Base-by-base conservation (phyloP, 2,888 invertebrate species). In the Prosopocoilus inquinatus region DNA sequence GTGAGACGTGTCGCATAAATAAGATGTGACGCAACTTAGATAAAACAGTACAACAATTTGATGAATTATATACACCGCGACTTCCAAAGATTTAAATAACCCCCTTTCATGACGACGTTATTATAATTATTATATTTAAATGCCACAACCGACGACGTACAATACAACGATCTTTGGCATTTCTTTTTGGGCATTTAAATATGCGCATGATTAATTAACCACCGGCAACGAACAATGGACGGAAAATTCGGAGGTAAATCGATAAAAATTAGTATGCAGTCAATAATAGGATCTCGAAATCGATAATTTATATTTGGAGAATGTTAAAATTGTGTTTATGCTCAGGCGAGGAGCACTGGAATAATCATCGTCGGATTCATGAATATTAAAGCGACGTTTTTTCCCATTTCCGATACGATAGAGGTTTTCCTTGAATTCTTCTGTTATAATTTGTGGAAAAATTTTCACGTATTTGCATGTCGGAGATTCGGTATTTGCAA, bases 1-100 rank as follows among this genome's bases (percentile, higher is more conserved):
- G 13, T 34, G 47, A 47, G 53, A 53, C 53, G 53, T 53, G 53
- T 53, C 53, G 53, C 53, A 54, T 54, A 54, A 54, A 54, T 54
- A 54, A 54, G 49, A 54, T 54, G 54, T 54, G 54, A 54, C 54
- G 50, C 48, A 54, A 54, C 54, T 48, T 36, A 44, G 45, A 54
- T 49, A 54, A 54, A 49, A 54, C 54, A 44, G 48, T 49, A 53
- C 53, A 53, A 53, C 53, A 53, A 47, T 53, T 53, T 53, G 53
- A 47, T 47, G 53, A 53, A 53, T 53, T 53, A 53, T 43, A 16
- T 41, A 11, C 41, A 16, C n/a, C 41, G 41, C 9, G 41, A 16
- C 12, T 15, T 41, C 15, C 9, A 11, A 9, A 15, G 20, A 28
- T 28, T 28, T 28, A 28, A 28, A 28, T 28, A 28, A 28, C 20